Evolutionary conservation across 2,797 vertebrate genomes (phyloP).

Genomic region (Tragopan temminckii): DNA sequence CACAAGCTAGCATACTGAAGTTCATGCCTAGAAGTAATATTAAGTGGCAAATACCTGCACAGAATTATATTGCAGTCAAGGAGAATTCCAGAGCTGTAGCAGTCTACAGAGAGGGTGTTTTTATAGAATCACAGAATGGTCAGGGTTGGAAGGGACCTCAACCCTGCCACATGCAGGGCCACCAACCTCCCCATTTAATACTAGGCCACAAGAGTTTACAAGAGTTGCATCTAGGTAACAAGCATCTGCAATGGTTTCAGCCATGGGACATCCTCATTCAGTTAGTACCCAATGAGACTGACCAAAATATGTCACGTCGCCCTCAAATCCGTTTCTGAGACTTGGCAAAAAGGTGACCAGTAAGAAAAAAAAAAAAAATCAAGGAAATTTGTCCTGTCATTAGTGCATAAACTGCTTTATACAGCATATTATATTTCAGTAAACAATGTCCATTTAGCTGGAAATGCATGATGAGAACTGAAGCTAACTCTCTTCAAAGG

Average conservation of each 20-base stretch:
- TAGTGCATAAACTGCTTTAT: background rate
- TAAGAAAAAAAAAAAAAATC: background rate
- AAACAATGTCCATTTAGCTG: background rate
- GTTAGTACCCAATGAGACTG: background rate
- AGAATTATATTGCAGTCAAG: background rate
- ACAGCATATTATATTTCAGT: background rate
- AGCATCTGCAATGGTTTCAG: background rate
- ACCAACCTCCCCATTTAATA: no score
- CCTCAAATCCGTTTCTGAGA: background rate
- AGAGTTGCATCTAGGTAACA: background rate
- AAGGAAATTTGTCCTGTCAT: background rate
- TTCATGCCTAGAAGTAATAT: background rate
- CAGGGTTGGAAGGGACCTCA: no score
- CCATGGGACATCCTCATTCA: background rate
- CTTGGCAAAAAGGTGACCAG: background rate
- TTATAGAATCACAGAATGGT: no score
- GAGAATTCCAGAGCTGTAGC: background rate
- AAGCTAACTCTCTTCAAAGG: background rate
- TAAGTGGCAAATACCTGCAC: background rate
- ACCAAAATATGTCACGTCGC: background rate
- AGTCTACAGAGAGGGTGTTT: background rate
- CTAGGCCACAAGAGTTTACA: background rate
- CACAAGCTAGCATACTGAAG: background rate
- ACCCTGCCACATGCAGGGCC: no score
- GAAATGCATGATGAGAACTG: background rate